Evolutionary conservation across 2,888 invertebrate genomes (phyloP), one percentile per base, ranked within the genome.

Genomic region (Tetanocera ferruginea): DNA sequence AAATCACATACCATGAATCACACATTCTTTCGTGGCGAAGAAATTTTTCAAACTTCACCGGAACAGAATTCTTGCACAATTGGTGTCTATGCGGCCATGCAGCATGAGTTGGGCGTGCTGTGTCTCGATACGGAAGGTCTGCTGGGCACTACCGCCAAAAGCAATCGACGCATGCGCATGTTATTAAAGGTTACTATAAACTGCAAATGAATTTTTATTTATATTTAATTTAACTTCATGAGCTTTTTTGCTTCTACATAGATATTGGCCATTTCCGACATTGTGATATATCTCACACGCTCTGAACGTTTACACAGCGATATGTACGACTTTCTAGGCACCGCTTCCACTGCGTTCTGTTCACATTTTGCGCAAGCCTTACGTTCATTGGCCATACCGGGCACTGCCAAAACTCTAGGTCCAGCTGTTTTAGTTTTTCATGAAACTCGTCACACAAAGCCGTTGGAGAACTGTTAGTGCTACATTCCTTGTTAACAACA

Each of bases 101-200:
- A 95, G 87, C 91, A 92, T 0, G 89, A 90, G 25, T 89, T 92
- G 79, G 92, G 93, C 78, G 92, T 94, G 0, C 91, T 96, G 67
- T 93, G 94, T 84, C 88, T 96, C 77, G 96, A 96, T 85, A 96
- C 96, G 0, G 95, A 96, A 89, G 95, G 95, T n/a, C 89, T 95
- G 64, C 89, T 94, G 75, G 95, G 95, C 6, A 88, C 85, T 6
- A 86, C 89, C 2, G 83, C 85, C 17, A 86, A 87, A 79, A 86
- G 86, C 66, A 87, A 87, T 79, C 84, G 86, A 78, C 86, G 88
- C 34, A 94, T 93, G 80, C 91, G 95, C 70, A 91, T 96, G 73
- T 88, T 96, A 67, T 89, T 96, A 43, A 96, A 95, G 90, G 92
- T 91, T 82, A 80, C 62, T 17, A 8, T 8, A 19, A 72, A 9